A percentile compares a stretch with the other conserved stretches of the same genome.
Conservation (phyloP, 1,140 invertebrate genomes). For the Zaprionus camerounensis region DNA sequence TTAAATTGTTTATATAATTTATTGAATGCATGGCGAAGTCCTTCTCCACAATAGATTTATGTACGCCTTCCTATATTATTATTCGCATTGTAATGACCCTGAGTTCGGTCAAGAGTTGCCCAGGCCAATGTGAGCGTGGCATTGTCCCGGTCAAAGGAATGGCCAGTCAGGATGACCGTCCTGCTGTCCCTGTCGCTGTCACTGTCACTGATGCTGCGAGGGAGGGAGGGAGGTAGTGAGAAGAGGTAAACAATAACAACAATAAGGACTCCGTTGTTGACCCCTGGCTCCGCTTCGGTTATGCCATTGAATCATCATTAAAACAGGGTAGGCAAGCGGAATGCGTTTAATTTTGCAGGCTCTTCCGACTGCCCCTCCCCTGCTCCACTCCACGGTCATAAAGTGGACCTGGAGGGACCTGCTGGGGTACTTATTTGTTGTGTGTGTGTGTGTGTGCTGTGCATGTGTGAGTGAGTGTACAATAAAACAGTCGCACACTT, state of each 20-base stretch:
- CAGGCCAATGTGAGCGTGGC: too few species aligned
- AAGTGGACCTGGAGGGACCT: neutral
- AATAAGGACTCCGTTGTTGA: slow-evolving; percentile 12
- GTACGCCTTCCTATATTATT: neutral
- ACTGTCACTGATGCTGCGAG: neutral
- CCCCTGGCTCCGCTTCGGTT: neutral
- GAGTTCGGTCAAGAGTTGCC: neutral
- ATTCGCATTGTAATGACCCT: slow-evolving; percentile 3
- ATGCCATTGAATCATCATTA: slow-evolving; percentile 45
- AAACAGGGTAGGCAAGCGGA: slow-evolving; percentile 53
- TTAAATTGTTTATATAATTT: slow-evolving; percentile 5
- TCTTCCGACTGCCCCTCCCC: neutral
- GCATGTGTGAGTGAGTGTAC: neutral
- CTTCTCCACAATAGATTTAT: neutral
- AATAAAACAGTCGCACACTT: slow-evolving; percentile 24
- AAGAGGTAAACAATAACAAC: slow-evolving; percentile 4
- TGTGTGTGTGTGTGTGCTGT: neutral
- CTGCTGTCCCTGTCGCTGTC: neutral
- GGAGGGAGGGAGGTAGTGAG: neutral
- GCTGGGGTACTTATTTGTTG: neutral
- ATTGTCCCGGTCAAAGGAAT: neutral
- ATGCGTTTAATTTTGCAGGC: slow-evolving; percentile 59
- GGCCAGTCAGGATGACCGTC: neutral
- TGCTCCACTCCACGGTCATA: neutral
- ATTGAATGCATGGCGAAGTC: neutral